A percentile compares a stretch with the other conserved stretches of the same genome.
Evolutionary conservation across 1,140 invertebrate genomes (phyloP).

Genomic region (Drosophila biarmipes): DNA sequence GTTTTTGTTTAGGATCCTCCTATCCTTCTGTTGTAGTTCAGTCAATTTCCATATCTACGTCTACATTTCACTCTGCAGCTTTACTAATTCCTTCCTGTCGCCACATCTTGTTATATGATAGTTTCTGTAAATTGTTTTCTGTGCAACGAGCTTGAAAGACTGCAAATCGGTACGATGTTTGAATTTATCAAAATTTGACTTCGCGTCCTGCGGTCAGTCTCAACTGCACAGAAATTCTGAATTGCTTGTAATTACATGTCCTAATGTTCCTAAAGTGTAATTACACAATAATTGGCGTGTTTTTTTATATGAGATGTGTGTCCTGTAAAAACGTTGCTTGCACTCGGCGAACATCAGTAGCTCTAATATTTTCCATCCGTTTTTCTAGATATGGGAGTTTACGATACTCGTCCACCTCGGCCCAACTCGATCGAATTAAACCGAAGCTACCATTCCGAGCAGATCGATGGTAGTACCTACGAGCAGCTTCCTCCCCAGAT

Average conservation of each 20-base stretch:
- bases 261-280: slow-evolving; percentile 21
- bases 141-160: slow-evolving; percentile 8
- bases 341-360: neutral
- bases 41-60: slow-evolving; percentile 35
- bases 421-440: slow-evolving; percentile 92
- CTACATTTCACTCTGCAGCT: slow-evolving; percentile 43
- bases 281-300: slow-evolving; percentile 47
- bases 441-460: slow-evolving; percentile 87
- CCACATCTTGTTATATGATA: slow-evolving; percentile 31
- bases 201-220: neutral
- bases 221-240: slow-evolving; percentile 20
- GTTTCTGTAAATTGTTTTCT: slow-evolving; percentile 34
- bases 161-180: slow-evolving; percentile 4
- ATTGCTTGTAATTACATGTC: slow-evolving; percentile 41
- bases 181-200: slow-evolving; percentile 19
- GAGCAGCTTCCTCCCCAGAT: slow-evolving; percentile 73
- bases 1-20: slow-evolving; percentile 30
- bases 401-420: slow-evolving; percentile 87
- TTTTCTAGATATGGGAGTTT: slow-evolving; percentile 81
- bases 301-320: slow-evolving; percentile 40
- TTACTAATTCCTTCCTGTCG: slow-evolving; percentile 36
- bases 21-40: slow-evolving; percentile 40
- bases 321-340: slow-evolving; percentile 9
- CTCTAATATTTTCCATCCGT: slow-evolving; percentile 18
- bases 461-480: slow-evolving; percentile 85